Evolutionary conservation across 2,797 vertebrate species (phyloP).

Genomic region (Choloepus didactylus): DNA sequence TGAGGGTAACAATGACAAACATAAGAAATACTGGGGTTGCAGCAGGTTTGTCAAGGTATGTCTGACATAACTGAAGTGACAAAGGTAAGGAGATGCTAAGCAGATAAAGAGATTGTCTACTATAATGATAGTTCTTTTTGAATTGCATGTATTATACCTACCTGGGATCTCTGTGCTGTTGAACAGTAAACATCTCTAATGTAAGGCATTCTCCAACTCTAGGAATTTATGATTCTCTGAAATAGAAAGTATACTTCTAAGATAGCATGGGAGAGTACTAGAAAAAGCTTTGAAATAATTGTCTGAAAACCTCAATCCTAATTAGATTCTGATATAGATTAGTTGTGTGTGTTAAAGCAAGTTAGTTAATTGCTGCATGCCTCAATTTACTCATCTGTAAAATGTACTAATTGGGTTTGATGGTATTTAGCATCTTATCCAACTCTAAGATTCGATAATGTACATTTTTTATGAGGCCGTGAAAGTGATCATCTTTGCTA

Average conservation of each 20-base stretch:
- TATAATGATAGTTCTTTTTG: not conserved
- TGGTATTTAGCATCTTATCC: not conserved
- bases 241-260: constrained; percentile 4
- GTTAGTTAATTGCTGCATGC: not conserved
- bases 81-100: not conserved
- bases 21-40: not conserved
- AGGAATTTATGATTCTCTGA: not conserved
- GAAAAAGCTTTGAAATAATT: not conserved
- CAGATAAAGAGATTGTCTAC: not conserved
- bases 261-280: not conserved
- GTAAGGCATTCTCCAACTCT: not conserved
- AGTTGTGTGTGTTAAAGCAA: not conserved
- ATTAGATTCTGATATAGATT: not conserved
- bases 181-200: not conserved
- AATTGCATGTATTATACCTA: not conserved
- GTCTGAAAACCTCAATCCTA: not conserved
- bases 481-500: constrained; percentile 15
- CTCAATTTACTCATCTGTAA: not conserved
- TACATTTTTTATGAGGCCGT: constrained; percentile 1
- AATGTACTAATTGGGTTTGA: not conserved
- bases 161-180: not conserved
- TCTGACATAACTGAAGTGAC: not conserved
- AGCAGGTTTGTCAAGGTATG: not conserved
- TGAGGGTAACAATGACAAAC: not conserved
- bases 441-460: not conserved